Base-by-base conservation (phyloP, 1,140 invertebrate genomes). In the Trinorchestia longiramus region DNA sequence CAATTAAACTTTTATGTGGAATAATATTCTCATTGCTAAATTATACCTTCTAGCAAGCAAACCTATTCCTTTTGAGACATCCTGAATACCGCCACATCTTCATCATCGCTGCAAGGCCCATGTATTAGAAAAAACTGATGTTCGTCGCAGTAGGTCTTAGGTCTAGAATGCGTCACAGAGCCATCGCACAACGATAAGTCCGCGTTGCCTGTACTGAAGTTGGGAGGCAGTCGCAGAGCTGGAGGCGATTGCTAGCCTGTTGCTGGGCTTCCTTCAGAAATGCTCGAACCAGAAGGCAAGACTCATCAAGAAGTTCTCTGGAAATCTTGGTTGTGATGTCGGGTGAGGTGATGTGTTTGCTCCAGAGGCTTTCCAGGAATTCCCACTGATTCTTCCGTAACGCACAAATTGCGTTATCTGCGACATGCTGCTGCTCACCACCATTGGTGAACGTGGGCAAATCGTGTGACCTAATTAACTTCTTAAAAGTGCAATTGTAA, bases 211-310 rank as follows among this genome's bases (percentile, higher is more conserved):
- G 45, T 44, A 11, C 43, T 45, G 92, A 45, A 94, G 92, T 94
- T 94, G 43, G 47, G 41, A 17, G 90, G 43, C 41, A 92, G 90
- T 92, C 43, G 92, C 43, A n/a, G 92, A 45, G 92, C 92, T 45
- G 44, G 40, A 47, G 92, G 92, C 92, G 92, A 94, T 94, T 94
- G 92, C 43, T 94, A 44, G 92, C 19, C 92, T 40, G 41, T 45
- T 94, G 92, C 43, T 43, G 4, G 92, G 92, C 44, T 94, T 94
- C 92, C 92, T 94, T 47, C 43, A 94, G 92, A 94, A 94, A 94
- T 94, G 92, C 40, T 42, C 41, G 43, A 43, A 15, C 43, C 88
- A 42, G 41, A 43, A 90, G 88, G 88, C 88, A 43, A 90, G 41
- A 17, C 88, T 42, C 88, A 43, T 90, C 88, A 90, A 90, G 88